Base-by-base conservation (phyloP, 2,113 vertebrate species). In the Paramormyrops kingsleyae region DNA sequence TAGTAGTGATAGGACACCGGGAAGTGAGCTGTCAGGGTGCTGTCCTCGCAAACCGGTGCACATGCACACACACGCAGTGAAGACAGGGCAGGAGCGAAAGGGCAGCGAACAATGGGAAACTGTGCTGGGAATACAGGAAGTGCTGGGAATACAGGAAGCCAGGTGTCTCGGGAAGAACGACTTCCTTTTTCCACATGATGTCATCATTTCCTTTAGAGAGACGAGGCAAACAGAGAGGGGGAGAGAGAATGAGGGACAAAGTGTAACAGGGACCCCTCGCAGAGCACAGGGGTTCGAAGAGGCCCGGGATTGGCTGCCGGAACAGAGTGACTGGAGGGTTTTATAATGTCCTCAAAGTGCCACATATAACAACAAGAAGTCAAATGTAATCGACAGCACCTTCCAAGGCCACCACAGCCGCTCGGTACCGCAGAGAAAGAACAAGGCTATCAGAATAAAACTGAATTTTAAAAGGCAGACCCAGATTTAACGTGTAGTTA, bases 1-100 rank as follows among this genome's bases (percentile, higher is more conserved):
- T 93, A 91, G 92, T 94, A 95, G 94, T 95, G 95, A 95, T 95
- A 96, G 95, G 95, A 96, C 95, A 95, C 95, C 94, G 94, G 95
- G 95, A 96, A 95, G 93, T 93, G 92, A 93, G 94, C 94, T 93
- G 94, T 95, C 94, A 94, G 93, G 80, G 90, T 92, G 91, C 90
- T 90, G 56, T 91, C 87, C 89, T 90, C 90, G 46, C 74, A 87
- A 52, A 77, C 89, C 91, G 88, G n/a, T 7, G 39, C 87, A 88
- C 24, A 66, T 15, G 44, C 31, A 85, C 31, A 24, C 49, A 47
- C 35, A 2, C 19, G 12, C 46, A 46, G 24, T 13, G 80, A 86
- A 49, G 88, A 66, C 53, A 5, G 31, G 7, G 70, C 24, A 1
- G 62, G 88, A 89, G 13, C 35, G 52, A 84, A 44, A 31, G 12